Evolutionary conservation across 1,140 invertebrate genomes (phyloP), one percentile per base, ranked within the genome.

Genomic region (Ips typographus): DNA sequence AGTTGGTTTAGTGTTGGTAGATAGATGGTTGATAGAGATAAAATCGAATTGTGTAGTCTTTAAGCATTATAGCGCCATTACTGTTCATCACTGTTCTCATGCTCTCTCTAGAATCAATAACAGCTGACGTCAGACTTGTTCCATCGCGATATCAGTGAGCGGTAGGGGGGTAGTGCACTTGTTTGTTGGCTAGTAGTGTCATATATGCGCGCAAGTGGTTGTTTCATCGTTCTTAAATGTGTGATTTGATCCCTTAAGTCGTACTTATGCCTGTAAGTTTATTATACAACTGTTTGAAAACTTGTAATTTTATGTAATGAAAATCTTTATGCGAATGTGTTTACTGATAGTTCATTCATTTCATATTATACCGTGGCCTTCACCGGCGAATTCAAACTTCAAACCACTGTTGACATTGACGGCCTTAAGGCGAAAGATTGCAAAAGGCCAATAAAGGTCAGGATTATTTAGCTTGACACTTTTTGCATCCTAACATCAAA

Each of bases 111-210:
- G 72, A 79, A 79, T 79, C 78, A 78, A 79, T 79, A 78, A 76
- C 68, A 71, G 75, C 75, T 79, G 78, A 79, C 78, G 78, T 79
- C 78, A 79, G 74, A 73, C 71, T 73, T 71, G 70, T 76, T 68
- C 72, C 65, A 72, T 76, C 75, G 77, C 76, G 76, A 75, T 77
- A 77, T 77, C 75, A 77, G 73, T 68, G 36, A 71, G 71, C 65
- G 67, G 73, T 42, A 73, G 72, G 72, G 75, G 77, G 75, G 74
- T 72, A 78, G 77, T 79, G 77, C 78, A 78, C 77, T 79, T 79
- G 77, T 79, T 79, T 78, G 57, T 64, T 79, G 74, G 78, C 75
- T 79, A 78, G 78, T 79, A 79, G 78, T 79, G 78, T 78, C 74
- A 79, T 79, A 76, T 78, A 79, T 77, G 68, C 75, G 77, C 75